Conservation (phyloP, 2,888 invertebrate species). For the Branchellion lobata region DNA sequence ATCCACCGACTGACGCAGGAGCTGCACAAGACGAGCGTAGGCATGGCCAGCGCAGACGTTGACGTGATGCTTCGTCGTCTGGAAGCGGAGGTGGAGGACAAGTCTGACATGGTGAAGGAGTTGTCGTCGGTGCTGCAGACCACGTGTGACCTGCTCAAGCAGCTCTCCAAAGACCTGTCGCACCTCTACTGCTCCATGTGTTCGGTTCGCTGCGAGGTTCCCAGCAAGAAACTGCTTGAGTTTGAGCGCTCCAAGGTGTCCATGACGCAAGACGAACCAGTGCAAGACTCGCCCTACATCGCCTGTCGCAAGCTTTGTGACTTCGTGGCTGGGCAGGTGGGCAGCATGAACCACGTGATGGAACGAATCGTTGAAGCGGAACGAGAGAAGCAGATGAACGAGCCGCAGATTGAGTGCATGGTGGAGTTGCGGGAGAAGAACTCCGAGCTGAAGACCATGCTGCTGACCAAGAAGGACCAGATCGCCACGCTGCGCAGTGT, state of each 20-base stretch:
- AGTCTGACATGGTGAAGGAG: conserved; percentile 72
- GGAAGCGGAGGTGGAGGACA: conserved; percentile 42
- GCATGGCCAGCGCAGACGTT: neutral
- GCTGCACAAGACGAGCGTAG: neutral
- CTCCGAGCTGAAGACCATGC: conserved; percentile 79
- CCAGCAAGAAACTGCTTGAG: conserved; percentile 77
- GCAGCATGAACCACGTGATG: conserved; percentile 27
- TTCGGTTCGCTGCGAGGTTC: conserved; percentile 90
- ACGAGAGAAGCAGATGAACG: conserved; percentile 26
- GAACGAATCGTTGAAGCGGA: conserved; percentile 26
- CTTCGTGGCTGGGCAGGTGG: conserved; percentile 25
- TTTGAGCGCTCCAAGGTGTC: conserved; percentile 10
- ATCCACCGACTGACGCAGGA: conserved; percentile 27
- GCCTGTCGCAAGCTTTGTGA: conserved; percentile 36
- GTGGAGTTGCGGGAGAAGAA: conserved; percentile 83
- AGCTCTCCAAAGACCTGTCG: conserved; percentile 80
- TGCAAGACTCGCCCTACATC: conserved; percentile 23
- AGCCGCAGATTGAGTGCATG: conserved; percentile 52
- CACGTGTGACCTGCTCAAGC: conserved; percentile 79
- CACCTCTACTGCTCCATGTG: conserved; percentile 86
- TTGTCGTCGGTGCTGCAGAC: conserved; percentile 59
- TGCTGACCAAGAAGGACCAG: conserved; percentile 95
- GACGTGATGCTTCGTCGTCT: conserved; percentile 31
- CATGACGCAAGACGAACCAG: neutral
- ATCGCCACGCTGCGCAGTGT: conserved; percentile 95